Evolutionary conservation across 2,113 vertebrate genomes (phyloP).

Genomic region (Trichechus manatus): DNA sequence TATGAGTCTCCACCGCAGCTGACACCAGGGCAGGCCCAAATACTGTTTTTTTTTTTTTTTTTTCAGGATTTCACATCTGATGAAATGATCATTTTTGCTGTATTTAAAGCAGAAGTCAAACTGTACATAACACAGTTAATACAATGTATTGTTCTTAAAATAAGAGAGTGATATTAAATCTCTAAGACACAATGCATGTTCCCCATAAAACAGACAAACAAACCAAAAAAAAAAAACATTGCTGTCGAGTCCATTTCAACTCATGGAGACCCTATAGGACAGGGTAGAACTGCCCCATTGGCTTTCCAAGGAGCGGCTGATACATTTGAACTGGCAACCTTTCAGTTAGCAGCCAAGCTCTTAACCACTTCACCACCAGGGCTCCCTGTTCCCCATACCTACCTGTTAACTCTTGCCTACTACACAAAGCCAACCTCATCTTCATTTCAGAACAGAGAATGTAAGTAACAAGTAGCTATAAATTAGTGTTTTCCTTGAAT

Average conservation of each 20-base stretch:
- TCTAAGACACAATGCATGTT: not conserved
- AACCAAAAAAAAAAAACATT: too few species aligned
- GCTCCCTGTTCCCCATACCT: not conserved
- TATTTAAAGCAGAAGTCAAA: slow-evolving; percentile 34
- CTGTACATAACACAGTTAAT: not conserved
- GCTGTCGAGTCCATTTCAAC: too few species aligned
- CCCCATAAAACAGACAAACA: too few species aligned
- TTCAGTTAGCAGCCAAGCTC: too few species aligned
- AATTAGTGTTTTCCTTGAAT: slow-evolving; percentile 14
- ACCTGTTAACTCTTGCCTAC: not conserved
- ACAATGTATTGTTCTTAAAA: not conserved
- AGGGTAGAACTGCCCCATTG: too few species aligned
- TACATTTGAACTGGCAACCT: too few species aligned
- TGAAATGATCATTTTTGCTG: not conserved
- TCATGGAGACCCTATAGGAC: too few species aligned
- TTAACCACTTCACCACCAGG: too few species aligned
- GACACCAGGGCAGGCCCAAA: not conserved
- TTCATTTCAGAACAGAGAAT: slow-evolving; percentile 45
- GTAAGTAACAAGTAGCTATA: not conserved
- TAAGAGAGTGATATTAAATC: not conserved
- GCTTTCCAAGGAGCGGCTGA: too few species aligned
- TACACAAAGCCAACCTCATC: not conserved
- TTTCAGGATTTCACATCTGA: not conserved
- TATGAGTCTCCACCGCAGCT: not conserved
- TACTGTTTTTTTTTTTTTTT: slow-evolving; percentile 31